Percentiles rank a stretch among this genome's conserved stretches.
Evolutionary conservation across 1,140 invertebrate species (phyloP).

Genomic region (Phymorhynchus buccinoides): DNA sequence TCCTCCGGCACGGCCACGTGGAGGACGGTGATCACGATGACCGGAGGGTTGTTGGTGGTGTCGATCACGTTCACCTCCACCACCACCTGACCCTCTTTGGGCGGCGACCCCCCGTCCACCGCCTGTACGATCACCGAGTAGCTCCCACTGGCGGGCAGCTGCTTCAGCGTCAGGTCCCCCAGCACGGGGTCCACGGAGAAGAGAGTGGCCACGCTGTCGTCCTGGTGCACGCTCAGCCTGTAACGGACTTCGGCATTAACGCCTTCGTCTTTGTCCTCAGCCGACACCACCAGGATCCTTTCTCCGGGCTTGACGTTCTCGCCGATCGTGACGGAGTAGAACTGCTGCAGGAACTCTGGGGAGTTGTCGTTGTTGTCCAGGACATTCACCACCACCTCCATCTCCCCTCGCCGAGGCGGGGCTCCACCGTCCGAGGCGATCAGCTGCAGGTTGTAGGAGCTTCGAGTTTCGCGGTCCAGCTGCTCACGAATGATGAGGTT

Average conservation of each 20-base stretch:
- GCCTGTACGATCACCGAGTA: constrained; percentile 52
- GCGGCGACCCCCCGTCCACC: constrained; percentile 41
- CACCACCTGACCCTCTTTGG: constrained; percentile 68
- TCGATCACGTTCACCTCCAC: constrained; percentile 89
- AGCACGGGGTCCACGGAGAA: constrained; percentile 54
- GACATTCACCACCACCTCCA: constrained; percentile 54
- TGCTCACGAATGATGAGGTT: constrained; percentile 55
- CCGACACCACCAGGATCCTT: constrained; percentile 90
- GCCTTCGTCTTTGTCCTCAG: constrained; percentile 94
- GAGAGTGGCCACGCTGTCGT: constrained; percentile 38
- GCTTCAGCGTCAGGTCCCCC: constrained; percentile 52
- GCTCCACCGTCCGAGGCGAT: constrained; percentile 66
- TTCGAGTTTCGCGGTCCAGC: constrained; percentile 58
- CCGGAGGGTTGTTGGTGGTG: constrained; percentile 85
- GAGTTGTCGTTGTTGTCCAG: constrained; percentile 77
- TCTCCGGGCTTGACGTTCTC: constrained; percentile 78
- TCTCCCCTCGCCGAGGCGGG: constrained; percentile 72
- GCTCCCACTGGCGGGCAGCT: constrained; percentile 34
- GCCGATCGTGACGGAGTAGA: constrained; percentile 89
- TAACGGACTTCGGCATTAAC: constrained; percentile 96
- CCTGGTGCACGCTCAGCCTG: constrained; percentile 75
- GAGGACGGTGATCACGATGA: constrained; percentile 85
- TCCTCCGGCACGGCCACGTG: constrained; percentile 94
- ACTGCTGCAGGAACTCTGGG: constrained; percentile 55
- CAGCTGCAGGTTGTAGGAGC: constrained; percentile 54